Base-by-base conservation (phyloP, 2,888 invertebrate genomes). In the Baccha elongata region DNA sequence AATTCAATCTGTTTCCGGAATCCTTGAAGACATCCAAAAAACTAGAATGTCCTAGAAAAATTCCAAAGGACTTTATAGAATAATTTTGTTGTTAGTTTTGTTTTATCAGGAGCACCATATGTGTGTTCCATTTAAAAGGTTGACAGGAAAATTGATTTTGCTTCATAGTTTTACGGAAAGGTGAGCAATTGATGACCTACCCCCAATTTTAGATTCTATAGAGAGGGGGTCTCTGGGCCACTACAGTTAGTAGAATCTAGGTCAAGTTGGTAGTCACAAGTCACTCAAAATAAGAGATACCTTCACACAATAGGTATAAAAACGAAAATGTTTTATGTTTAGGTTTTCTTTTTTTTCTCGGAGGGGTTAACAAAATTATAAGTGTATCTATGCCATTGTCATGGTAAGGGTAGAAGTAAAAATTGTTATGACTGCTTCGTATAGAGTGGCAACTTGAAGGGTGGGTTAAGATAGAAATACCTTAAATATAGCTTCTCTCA, bases 71-170 rank as follows among this genome's bases (percentile, higher is more conserved):
- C 53, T 19, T 52, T 15, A 15, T 17, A 8, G 29, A 32, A 2
- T 32, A n/a, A n/a, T 17, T 6, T 17, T 11, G 15, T 52, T 11
- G 1, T 42, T 17, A n/a, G 26, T 15, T 11, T 32, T 26, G 1
- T 60, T 44, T 5, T 42, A 10, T 29, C 42, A 10, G 17, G 29
- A 8, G 7, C 29, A 8, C n/a, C 29, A 44, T 21, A 58, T 52
- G 60, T 75, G 68, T 62, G 60, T 71, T 71, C 50, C 21, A 52
- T 42, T 62, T 72, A 44, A 29, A 23, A 44, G 15, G 32, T 69
- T 80, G 79, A 68, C 68, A 80, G 68, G 55, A 19, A 42, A 80
- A 80, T 80, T 73, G 79, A 80, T 80, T 80, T 73, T 48, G 26
- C 23, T 52, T 42, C 60, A 53, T 62, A 13, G 60, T 29, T 44